Evolutionary conservation across 2,888 invertebrate species (phyloP), one percentile per base, ranked within the genome.

Genomic region (Ochropacha duplaris): DNA sequence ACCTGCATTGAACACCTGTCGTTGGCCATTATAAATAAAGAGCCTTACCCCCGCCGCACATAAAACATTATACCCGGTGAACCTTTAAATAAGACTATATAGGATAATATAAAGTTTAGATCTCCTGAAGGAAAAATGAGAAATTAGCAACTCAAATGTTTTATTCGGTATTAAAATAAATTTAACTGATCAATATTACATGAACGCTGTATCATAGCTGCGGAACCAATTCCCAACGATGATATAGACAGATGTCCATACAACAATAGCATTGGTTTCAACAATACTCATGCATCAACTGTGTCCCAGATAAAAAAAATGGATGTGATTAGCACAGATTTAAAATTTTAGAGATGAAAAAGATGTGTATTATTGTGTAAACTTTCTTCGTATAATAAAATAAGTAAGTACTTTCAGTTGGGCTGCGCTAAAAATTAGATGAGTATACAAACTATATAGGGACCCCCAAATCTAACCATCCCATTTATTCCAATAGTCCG

Each of bases 1-100:
- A 91, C 91, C 91, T 92, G 91, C 84, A 81, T 70, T 78, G 79
- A 84, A 84, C 91, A 91, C 90, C 91, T 91, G 91, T 87, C 90
- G 84, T 72, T 69, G 58, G 61, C 68, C 70, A 60, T 68, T 69
- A 71, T 76, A 77, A 74, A 76, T 74, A 76, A 71, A 76, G 69
- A 71, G 52, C 62, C 62, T 65, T 65, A 72, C 63, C 71, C 68
- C 59, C 60, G 59, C 50, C 51, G 60, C 57, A 50, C 55, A 55
- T 52, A 22, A 22, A 44, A 22, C 39, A 22, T 26, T 24, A n/a
- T 22, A 55, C 49, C 16, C 49, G 19, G 16, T 28, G 16, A 22
- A 55, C n/a, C 1, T 14, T 22, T 19, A 22, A 16, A 31, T 24
- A 16, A 50, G 16, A n/a, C 6, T 5, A n/a, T 6, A 36, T 36